phyloP scores from a whole-genome alignment of 1,140 invertebrate species.

The Popillia japonica region DNA sequence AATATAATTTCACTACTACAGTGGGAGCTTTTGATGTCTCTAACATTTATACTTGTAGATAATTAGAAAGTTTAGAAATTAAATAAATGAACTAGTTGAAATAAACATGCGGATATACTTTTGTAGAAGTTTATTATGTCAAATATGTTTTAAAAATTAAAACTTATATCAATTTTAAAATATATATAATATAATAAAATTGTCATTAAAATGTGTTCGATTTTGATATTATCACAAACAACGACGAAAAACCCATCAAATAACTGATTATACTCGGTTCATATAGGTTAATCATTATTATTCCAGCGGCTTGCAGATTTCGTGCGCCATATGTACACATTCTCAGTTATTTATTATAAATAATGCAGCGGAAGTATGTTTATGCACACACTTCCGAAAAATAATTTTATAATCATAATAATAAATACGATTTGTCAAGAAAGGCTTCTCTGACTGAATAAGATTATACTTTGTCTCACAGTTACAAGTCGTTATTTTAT shows the following conservation, averaged over 20 bases:
- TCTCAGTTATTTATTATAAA: not conserved
- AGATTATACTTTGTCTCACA: not conserved
- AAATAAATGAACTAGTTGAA: too few relatives aligned
- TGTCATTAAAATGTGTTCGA: slow-evolving; percentile 25
- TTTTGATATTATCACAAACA: slow-evolving; percentile 32
- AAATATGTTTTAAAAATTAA: slow-evolving; percentile 35
- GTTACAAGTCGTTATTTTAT: not conserved
- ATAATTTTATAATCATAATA: not conserved
- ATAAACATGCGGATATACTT: not conserved
- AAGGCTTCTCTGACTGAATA: slow-evolving; percentile 8
- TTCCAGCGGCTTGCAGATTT: not conserved
- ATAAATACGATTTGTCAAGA: not conserved
- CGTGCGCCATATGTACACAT: not conserved
- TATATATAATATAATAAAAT: slow-evolving; percentile 25
- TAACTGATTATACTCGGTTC: not conserved
- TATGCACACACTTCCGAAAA: slow-evolving; percentile 25
- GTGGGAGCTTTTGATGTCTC: too few relatives aligned
- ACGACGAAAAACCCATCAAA: slow-evolving; percentile 23
- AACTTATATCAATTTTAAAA: slow-evolving; percentile 22
- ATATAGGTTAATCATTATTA: not conserved
- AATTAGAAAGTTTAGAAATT: too few relatives aligned
- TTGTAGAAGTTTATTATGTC: slow-evolving; percentile 24
- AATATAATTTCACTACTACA: too few relatives aligned
- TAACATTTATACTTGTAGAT: not conserved
- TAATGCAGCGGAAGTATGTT: not conserved